Percentiles rank a stretch among this genome's conserved stretches.
Conservation (phyloP, 2,113 vertebrate genomes). For the Cyanoderma ruficeps region DNA sequence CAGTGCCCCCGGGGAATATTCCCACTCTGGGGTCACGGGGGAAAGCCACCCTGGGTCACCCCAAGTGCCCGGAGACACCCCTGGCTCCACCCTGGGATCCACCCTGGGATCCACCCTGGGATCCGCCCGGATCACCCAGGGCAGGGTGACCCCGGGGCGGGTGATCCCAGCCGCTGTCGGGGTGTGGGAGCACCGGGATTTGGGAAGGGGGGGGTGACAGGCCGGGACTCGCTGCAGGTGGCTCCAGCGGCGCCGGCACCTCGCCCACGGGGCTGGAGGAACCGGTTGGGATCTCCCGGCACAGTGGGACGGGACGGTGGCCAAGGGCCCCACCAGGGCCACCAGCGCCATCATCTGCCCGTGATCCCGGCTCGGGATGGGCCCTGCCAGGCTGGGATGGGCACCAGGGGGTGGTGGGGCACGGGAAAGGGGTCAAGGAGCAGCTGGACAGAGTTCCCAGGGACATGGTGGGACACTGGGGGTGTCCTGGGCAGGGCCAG, state of each 20-base stretch:
- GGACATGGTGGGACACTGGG: not conserved
- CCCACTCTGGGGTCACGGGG: not conserved
- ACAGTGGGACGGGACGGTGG: not conserved
- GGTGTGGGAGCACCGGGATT: not conserved
- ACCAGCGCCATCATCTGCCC: not conserved
- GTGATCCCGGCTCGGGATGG: fast-evolving
- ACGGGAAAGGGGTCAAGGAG: not conserved
- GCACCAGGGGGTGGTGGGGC: not conserved
- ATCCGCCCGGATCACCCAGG: not conserved
- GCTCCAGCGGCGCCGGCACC: not conserved
- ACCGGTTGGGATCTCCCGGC: not conserved
- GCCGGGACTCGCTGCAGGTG: not conserved
- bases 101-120: not conserved
- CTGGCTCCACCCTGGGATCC: not conserved
- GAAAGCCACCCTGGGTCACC: not conserved
- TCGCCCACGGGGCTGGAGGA: not conserved
- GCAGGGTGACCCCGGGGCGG: not conserved
- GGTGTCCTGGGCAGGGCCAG: not conserved
- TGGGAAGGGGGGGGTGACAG: not conserved
- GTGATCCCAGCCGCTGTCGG: fast-evolving
- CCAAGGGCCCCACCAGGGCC: not conserved
- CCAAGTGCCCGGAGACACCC: not conserved
- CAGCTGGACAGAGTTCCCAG: not conserved
- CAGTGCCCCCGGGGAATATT: not conserved
- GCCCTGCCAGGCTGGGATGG: not conserved